Evolutionary conservation across 2,888 invertebrate species (phyloP), one percentile per base, ranked within the genome.

Genomic region (Cancer borealis): DNA sequence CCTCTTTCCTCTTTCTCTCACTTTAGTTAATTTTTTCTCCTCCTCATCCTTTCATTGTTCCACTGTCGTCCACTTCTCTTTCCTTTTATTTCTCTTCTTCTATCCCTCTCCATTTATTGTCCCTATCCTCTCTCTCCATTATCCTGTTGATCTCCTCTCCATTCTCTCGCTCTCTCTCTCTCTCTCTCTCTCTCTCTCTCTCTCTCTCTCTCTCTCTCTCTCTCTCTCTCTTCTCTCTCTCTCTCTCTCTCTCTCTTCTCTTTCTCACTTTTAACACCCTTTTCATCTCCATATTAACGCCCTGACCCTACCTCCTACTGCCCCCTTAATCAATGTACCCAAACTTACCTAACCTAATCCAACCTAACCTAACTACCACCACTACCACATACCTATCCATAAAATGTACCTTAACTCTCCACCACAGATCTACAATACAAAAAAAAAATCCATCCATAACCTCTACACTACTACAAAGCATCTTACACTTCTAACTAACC

Each of bases 81-180:
- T 66, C 60, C 21, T 66, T 12, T 21, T 21, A 17, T 21, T 17
- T 66, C 3, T 66, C 60, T 66, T n/a, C n/a, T n/a, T n/a, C n/a
- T n/a, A 0, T 8, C 66, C n/a, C 66, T n/a, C n/a, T 66, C 21
- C 6, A 3, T n/a, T n/a, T n/a, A 21, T 2, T 6, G 0, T 4
- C n/a, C 66, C 6, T 6, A 3, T 21, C 21, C n/a, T n/a, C 2
- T n/a, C 21, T 66, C 66, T n/a, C n/a, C n/a, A 4, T 66, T 12
- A 49, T 3, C 49, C 66, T 21, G 17, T 21, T 66, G 14, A 66
- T 21, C 66, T 66, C 17, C 54, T 54, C 54, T 54, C 54, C n/a
- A 49, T 49, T 66, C 66, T n/a, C 66, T n/a, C 66, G 21, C 92
- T 92, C 46, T 92, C 92, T 79, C 79, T 12, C 92, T 79, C 45